Conservation (phyloP, 1,140 invertebrate genomes). For the Dermatophagoides farinae region DNA sequence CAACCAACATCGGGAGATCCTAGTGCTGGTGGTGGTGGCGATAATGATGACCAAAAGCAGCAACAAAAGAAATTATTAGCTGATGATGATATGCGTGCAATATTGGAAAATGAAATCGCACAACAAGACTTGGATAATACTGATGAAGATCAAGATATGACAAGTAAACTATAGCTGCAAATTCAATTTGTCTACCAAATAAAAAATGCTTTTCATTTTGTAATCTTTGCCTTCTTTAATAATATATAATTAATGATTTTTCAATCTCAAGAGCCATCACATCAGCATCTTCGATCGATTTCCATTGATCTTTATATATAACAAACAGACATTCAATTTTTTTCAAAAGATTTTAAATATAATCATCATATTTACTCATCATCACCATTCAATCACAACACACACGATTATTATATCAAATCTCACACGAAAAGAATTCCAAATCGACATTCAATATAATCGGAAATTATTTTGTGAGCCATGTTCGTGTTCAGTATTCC, state of each 20-base stretch:
- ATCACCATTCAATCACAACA: too few species aligned
- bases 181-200: neutral
- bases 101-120: conserved; percentile 25
- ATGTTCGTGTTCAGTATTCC: too few species aligned
- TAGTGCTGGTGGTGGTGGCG: too few species aligned
- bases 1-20: too few species aligned
- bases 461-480: too few species aligned
- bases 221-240: neutral
- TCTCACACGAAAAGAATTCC: too few species aligned
- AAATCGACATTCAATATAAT: too few species aligned
- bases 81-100: conserved; percentile 16
- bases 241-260: neutral
- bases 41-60: neutral
- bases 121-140: conserved; percentile 22
- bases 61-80: conserved; percentile 26
- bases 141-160: conserved; percentile 15
- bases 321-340: neutral
- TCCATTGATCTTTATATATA: neutral
- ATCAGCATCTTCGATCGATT: neutral
- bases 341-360: too few species aligned
- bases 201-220: neutral
- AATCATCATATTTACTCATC: too few species aligned
- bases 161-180: conserved; percentile 2
- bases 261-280: neutral
- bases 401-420: too few species aligned